A percentile compares a stretch with the other conserved stretches of the same genome.
phyloP scores from a whole-genome alignment of 1,140 invertebrate genomes.

The Lanistes nyassanus region DNA sequence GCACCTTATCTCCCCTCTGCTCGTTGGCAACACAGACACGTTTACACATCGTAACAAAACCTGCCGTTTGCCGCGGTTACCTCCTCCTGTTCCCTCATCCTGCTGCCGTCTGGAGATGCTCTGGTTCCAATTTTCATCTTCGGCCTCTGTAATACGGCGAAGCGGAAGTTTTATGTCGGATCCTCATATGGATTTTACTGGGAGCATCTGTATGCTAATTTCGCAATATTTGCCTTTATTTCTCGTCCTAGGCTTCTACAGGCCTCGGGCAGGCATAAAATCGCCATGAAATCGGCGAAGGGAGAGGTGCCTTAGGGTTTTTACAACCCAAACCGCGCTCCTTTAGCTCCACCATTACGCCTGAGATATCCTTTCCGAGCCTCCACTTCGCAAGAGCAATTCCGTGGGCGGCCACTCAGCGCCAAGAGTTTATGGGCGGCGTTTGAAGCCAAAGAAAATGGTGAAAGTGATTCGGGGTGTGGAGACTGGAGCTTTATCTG shows the following conservation, averaged over 20 bases:
- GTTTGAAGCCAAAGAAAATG: too few species aligned
- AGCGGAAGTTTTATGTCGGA: neutral
- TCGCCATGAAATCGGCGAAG: constrained; percentile 2
- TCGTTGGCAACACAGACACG: too few species aligned
- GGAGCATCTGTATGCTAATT: constrained; percentile 27
- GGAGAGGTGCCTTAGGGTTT: constrained; percentile 19
- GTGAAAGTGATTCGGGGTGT: too few species aligned
- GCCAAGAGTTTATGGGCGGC: too few species aligned
- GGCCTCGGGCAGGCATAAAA: constrained; percentile 18
- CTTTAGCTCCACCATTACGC: constrained; percentile 16
- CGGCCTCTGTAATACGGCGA: neutral
- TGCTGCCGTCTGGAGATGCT: too few species aligned
- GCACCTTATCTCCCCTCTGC: too few species aligned
- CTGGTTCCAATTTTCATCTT: too few species aligned
- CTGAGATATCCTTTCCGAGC: neutral
- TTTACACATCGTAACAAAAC: too few species aligned
- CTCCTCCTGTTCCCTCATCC: too few species aligned
- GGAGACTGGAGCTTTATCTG: too few species aligned
- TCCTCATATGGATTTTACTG: constrained; percentile 24
- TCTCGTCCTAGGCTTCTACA: constrained; percentile 7
- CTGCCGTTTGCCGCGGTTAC: too few species aligned
- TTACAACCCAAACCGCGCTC: constrained; percentile 22
- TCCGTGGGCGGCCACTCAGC: too few species aligned
- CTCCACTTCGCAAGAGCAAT: constrained; percentile 7
- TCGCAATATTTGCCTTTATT: constrained; percentile 25